Percentiles rank a stretch among this genome's conserved stretches.
phyloP scores from a whole-genome alignment of 2,888 invertebrate genomes.

The Punctoribates punctum region DNA sequence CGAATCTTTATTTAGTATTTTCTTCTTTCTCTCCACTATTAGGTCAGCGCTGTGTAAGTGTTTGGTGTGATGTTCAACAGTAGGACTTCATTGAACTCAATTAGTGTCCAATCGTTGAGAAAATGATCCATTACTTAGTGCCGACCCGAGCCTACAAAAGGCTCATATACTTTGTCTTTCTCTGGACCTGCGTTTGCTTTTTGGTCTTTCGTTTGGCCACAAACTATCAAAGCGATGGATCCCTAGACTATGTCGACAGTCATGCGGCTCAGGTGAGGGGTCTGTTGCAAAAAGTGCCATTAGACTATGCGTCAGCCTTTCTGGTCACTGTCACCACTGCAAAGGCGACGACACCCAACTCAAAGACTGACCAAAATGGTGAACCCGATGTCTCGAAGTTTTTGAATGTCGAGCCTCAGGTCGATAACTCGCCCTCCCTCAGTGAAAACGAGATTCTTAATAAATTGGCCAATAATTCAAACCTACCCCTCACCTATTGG shows the following conservation, averaged over 20 bases:
- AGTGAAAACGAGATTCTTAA: conserved; percentile 61
- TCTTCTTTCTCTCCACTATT: not conserved
- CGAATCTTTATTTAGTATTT: not conserved
- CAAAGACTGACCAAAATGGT: not conserved
- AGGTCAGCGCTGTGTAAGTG: not conserved
- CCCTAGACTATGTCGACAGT: conserved; percentile 45
- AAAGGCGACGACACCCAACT: conserved; percentile 6
- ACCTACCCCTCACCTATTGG: conserved; percentile 80
- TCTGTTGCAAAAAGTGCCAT: conserved; percentile 47
- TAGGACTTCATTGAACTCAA: conserved; percentile 15
- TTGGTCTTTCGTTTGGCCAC: conserved; percentile 47
- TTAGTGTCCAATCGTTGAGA: conserved; percentile 5
- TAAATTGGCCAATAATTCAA: conserved; percentile 61
- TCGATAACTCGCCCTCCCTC: conserved; percentile 62
- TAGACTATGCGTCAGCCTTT: conserved; percentile 41
- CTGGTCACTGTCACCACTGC: conserved; percentile 40
- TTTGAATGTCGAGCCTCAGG: conserved; percentile 59
- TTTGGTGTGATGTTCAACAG: not conserved
- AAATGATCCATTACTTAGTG: conserved; percentile 43
- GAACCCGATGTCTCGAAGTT: conserved; percentile 49
- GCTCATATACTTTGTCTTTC: conserved; percentile 47
- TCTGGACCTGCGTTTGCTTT: conserved; percentile 49
- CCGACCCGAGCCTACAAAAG: conserved; percentile 47
- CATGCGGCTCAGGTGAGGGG: conserved; percentile 45
- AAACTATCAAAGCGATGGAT: conserved; percentile 42